Base-by-base conservation (phyloP, 2,888 invertebrate genomes). In the Coelinius sp. region DNA sequence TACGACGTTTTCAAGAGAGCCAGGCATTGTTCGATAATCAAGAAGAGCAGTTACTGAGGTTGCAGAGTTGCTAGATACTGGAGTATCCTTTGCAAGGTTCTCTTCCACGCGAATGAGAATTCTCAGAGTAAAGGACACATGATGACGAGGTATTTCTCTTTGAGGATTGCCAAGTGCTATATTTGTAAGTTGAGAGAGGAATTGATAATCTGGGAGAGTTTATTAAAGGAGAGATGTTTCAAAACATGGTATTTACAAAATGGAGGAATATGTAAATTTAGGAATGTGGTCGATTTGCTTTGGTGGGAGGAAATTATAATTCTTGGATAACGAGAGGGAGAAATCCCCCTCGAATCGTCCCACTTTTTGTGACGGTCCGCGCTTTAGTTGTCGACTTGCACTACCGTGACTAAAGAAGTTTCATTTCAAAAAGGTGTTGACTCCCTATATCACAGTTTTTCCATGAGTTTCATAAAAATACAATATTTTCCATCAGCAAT, bases 61-160 rank as follows among this genome's bases (percentile, higher is more conserved):
- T 20, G 38, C 20, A 44, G 38, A 64, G 41, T 63, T 70, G n/a
- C 38, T 38, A 27, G 64, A 53, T 49, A 70, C 64, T 70, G 38
- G 41, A 70, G 49, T 27, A 53, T 52, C 64, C 64, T 46, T 12
- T 31, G 53, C 64, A 25, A 70, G 70, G 64, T 63, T 70, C 53
- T 53, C 70, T 70, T 70, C 63, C 64, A 53, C 64, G 64, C 53
- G 53, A 70, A 22, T 70, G 53, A 22, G 25, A 53, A 70, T 70
- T 64, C 70, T 64, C 35, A 12, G 64, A 4, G 52, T 6, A 56
- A 27, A 14, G n/a, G 14, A 56, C 56, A 31, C 17, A n/a, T n/a
- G n/a, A n/a, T n/a, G 27, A 14, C 31, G 14, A 31, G 8, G 27
- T 27, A 56, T 56, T 31, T 56, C 56, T 56, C 31, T 56, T 56